Conservation (phyloP, 2,797 vertebrate genomes). For the Discoglossus pictus region DNA sequence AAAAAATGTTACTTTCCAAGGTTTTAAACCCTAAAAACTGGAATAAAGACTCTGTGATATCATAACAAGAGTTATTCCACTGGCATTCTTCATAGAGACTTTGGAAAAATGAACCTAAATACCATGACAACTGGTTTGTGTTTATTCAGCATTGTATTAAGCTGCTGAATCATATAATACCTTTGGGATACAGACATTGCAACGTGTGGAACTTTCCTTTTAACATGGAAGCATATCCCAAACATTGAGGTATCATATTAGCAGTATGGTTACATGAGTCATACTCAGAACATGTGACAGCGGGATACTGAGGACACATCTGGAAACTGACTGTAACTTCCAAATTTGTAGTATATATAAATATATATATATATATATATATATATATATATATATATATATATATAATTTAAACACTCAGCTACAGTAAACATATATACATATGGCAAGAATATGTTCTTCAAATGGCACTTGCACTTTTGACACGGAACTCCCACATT, state of each 20-base stretch:
- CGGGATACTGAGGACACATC: not conserved
- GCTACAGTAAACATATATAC: too few species aligned
- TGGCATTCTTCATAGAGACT: conserved; percentile 1
- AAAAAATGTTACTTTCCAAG: too few species aligned
- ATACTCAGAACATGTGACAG: not conserved
- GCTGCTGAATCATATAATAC: not conserved
- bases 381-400: too few species aligned
- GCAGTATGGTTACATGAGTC: conserved; percentile 17
- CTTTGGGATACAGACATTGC: not conserved
- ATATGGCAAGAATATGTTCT: too few species aligned
- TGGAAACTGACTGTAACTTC: conserved; percentile 1
- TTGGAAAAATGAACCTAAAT: not conserved
- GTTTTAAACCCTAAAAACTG: too few species aligned
- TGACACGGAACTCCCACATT: too few species aligned
- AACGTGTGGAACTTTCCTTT: not conserved
- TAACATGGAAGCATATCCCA: conserved; percentile 3
- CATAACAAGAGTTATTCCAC: too few species aligned
- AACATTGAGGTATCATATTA: conserved; percentile 16
- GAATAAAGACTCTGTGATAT: too few species aligned
- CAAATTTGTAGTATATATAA: not conserved
- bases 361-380: not conserved
- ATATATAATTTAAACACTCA: too few species aligned
- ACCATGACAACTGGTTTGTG: conserved; percentile 8
- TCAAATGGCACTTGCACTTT: too few species aligned
- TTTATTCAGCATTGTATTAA: conserved; percentile 13